Base-by-base conservation (phyloP, 2,797 vertebrate species). In the Rhyacichthys aspro region DNA sequence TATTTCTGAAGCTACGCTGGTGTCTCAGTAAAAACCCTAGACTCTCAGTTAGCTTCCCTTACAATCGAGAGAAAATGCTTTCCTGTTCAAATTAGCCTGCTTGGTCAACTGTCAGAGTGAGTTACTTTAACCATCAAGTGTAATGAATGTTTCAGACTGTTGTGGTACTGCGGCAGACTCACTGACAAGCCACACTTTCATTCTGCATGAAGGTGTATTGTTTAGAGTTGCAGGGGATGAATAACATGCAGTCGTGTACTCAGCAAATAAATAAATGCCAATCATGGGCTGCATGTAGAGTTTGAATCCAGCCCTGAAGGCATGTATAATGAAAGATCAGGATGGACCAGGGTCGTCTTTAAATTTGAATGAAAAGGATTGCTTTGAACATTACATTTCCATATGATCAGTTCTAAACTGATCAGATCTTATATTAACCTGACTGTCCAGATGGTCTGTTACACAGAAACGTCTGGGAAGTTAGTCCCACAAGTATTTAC, bases 41-140 rank as follows among this genome's bases (percentile, higher is more conserved):
- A 66, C 64, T 70, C 67, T 23, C 63, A 70, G 60, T 78, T 46
- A 56, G 49, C 49, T 77, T 74, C 52, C 54, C 47, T 61, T 45
- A 55, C 42, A 62, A 44, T 15, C 7, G 56, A 61, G 23, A 50
- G 61, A 45, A 15, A 45, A 18, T 23, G 55, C 57, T 66, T 74
- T 79, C 70, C 83, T 77, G 58, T 71, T 78, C 18, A 52, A 67
- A 85, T 80, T 38, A 74, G 71, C 36, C 61, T 55, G 64, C 65
- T 49, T 70, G 63, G 67, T 76, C 74, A 58, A 57, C 65, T 74
- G 81, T 77, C 79, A 68, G 23, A 41, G 63, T 10, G 57, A 74
- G 72, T 86, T 79, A 77, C 58, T 73, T 55, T 28, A 62, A 63
- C 54, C 63, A 68, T 78, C 49, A 57, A n/a, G 28, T 16, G 14